These are phyloP conservation scores for Terebella lapidaria DNA, from an alignment of 2,888 invertebrate genomes.

Conservation along the genomic window DNA sequence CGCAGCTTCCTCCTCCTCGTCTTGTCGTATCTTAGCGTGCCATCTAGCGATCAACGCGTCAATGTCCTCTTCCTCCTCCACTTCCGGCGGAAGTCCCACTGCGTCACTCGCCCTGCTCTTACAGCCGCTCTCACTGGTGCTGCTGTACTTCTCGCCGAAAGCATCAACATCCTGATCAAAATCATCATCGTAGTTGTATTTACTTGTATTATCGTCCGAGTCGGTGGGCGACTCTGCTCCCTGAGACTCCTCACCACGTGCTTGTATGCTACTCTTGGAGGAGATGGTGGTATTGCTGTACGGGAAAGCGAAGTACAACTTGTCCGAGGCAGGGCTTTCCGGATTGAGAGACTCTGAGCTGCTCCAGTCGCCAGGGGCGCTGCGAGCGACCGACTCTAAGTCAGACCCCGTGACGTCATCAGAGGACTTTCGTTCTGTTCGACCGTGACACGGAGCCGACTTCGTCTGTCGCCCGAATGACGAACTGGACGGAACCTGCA, in stretches of 20 bases:
- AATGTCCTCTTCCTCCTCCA: not conserved
- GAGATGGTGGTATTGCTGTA: too few species aligned
- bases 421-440: too few species aligned
- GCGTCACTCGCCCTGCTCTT: not conserved
- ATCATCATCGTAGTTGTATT: not conserved
- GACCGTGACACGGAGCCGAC: not conserved
- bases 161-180: too few species aligned
- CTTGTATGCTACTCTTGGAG: too few species aligned
- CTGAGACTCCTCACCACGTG: too few species aligned
- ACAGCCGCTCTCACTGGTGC: not conserved
- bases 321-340: not conserved
- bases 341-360: not conserved
- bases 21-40: not conserved
- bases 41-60: not conserved
- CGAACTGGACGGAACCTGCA: too few species aligned
- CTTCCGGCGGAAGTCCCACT: not conserved
- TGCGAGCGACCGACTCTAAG: not conserved
- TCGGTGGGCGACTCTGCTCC: too few species aligned
- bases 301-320: not conserved
- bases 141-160: not conserved
- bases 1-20: not conserved
- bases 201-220: too few species aligned
- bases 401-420: too few species aligned
- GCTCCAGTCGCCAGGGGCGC: not conserved
- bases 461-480: too few species aligned